phyloP scores from a whole-genome alignment of 2,797 vertebrate species.

The Chiroxiphia lanceolata region DNA sequence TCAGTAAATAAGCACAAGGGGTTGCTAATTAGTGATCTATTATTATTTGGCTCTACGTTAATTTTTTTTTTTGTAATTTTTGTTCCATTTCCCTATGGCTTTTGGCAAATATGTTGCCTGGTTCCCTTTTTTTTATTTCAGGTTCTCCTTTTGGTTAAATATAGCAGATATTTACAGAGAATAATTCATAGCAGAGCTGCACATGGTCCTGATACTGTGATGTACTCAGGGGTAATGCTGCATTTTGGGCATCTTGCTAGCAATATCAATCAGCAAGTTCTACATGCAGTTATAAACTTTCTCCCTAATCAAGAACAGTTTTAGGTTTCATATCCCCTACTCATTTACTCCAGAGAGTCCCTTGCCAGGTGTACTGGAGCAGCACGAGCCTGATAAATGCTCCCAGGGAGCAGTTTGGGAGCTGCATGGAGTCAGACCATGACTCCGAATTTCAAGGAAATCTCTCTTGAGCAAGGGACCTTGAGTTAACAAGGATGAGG shows the following conservation, averaged over 20 bases:
- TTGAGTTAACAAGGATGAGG: background rate
- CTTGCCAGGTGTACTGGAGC: background rate
- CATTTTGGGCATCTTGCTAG: background rate
- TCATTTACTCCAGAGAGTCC: background rate
- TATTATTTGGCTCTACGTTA: background rate
- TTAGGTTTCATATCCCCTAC: background rate
- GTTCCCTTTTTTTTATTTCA: background rate
- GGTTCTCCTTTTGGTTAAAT: slow-evolving; percentile 12
- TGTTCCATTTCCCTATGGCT: background rate
- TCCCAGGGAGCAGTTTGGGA: background rate
- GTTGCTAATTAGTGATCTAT: slow-evolving; percentile 3
- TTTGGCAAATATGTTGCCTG: background rate
- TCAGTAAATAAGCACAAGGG: background rate
- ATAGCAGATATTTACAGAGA: slow-evolving; percentile 35
- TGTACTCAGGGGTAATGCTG: background rate
- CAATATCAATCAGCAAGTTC: background rate
- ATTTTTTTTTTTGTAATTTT: background rate
- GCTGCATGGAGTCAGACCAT: fast-evolving
- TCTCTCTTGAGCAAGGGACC: background rate
- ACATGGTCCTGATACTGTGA: background rate
- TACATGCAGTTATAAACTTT: background rate
- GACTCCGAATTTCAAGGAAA: background rate
- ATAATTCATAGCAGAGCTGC: slow-evolving; percentile 16
- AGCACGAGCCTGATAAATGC: background rate
- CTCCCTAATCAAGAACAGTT: background rate